A percentile compares a stretch with the other conserved stretches of the same genome.
phyloP scores from a whole-genome alignment of 2,888 invertebrate genomes.

The Lepidochitona cinerea region DNA sequence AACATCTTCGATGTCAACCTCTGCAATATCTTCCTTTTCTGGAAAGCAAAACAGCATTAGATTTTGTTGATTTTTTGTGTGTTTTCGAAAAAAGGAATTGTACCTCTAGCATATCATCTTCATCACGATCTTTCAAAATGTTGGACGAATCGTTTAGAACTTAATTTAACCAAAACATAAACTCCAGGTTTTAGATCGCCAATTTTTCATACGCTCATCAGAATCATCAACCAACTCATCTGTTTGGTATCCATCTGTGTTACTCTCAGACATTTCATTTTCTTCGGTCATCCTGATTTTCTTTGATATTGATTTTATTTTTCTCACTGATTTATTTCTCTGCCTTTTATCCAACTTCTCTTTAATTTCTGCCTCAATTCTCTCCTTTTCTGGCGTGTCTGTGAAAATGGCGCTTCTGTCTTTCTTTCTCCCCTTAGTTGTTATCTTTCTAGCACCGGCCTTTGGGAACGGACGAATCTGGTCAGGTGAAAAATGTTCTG shows the following conservation, averaged over 20 bases:
- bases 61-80: not conserved
- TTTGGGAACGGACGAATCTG: not conserved
- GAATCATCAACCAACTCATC: not conserved
- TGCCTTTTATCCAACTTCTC: not conserved
- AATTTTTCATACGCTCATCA: not conserved
- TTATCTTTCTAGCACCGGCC: not conserved
- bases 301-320: not conserved
- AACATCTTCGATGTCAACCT: not conserved
- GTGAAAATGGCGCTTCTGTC: not conserved
- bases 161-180: not conserved
- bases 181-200: not conserved
- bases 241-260: not conserved
- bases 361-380: not conserved
- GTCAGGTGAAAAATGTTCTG: not conserved
- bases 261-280: not conserved
- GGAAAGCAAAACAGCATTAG: not conserved
- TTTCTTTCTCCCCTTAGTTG: not conserved
- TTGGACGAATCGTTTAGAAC: not conserved
- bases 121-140: not conserved
- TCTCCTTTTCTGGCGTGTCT: not conserved
- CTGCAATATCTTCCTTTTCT: not conserved
- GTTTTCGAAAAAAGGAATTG: not conserved
- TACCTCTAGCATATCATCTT: not conserved
- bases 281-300: not conserved
- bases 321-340: not conserved